Conservation (phyloP, 2,113 vertebrate species). For the Colius striatus region DNA sequence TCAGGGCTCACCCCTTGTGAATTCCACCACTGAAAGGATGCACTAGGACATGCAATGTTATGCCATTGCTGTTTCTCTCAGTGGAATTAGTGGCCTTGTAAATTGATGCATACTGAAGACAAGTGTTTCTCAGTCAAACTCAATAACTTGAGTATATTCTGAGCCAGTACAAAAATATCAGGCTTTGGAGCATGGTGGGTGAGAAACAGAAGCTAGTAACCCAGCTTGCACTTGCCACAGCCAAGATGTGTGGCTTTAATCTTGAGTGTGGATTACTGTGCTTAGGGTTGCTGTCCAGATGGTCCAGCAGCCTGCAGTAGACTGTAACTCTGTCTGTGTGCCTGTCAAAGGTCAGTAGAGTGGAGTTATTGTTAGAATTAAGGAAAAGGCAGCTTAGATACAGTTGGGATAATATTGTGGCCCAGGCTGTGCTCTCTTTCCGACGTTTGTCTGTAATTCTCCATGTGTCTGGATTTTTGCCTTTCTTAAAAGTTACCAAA, state of each 20-base stretch:
- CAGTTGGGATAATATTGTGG: not conserved
- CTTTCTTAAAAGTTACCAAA: not conserved
- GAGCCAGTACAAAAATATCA: not conserved
- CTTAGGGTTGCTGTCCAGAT: conserved; percentile 46
- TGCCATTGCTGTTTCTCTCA: not conserved
- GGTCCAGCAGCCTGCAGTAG: not conserved
- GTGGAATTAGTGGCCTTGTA: not conserved
- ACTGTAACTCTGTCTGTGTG: not conserved
- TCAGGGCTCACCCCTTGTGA: not conserved
- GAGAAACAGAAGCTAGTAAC: not conserved
- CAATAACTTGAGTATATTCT: not conserved
- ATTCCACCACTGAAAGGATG: not conserved
- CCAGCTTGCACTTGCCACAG: not conserved
- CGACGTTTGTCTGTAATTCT: not conserved
- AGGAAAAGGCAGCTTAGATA: not conserved
- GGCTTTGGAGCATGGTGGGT: not conserved
- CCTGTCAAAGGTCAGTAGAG: not conserved
- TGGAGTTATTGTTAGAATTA: not conserved
- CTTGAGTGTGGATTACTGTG: conserved; percentile 16
- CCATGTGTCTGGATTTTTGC: not conserved
- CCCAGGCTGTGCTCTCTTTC: not conserved
- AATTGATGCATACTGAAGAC: accelerated
- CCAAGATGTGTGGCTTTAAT: not conserved
- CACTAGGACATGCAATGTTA: accelerated
- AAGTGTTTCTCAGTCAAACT: not conserved